Conservation (phyloP, 1,140 invertebrate species). For the Pogonomyrmex barbatus region DNA sequence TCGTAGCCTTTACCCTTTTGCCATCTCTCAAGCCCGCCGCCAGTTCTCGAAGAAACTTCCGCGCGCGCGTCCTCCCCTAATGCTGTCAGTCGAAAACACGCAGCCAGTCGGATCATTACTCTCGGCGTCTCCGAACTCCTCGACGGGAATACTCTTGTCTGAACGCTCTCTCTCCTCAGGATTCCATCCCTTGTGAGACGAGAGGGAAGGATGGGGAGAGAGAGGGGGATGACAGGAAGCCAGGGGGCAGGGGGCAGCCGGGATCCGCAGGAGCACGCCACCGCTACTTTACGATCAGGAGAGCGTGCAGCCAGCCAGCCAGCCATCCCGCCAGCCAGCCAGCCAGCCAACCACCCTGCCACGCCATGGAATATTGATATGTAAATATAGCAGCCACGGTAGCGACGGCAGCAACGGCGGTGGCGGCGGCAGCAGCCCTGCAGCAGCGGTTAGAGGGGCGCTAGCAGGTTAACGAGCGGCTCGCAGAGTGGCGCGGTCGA, state of each 20-base stretch:
- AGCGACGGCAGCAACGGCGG: conserved; percentile 44
- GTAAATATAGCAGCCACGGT: conserved; percentile 81
- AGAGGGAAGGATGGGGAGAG: no score
- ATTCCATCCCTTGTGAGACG: conserved; percentile 33
- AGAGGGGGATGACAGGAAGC: background rate
- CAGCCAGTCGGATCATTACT: conserved; percentile 66
- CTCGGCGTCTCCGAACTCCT: conserved; percentile 63
- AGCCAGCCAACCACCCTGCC: conserved; percentile 55
- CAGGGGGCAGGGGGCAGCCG: background rate
- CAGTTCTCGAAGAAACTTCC: conserved; percentile 13
- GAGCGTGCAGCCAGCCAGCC: conserved; percentile 55
- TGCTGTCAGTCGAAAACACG: conserved; percentile 53
- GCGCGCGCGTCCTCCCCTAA: conserved; percentile 7
- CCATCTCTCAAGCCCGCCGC: background rate
- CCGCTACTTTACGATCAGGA: conserved; percentile 70
- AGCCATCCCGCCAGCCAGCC: conserved; percentile 17
- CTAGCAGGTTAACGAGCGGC: conserved; percentile 83
- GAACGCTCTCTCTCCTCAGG: conserved; percentile 55
- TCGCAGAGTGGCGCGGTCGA: conserved; percentile 71
- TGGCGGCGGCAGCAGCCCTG: conserved; percentile 68
- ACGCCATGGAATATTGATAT: conserved; percentile 84
- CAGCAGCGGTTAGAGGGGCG: conserved; percentile 80
- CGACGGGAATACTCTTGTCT: conserved; percentile 68
- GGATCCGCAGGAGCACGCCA: conserved; percentile 67
- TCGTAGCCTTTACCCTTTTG: conserved; percentile 2